Percentiles rank a stretch among this genome's conserved stretches.
Evolutionary conservation across 2,797 vertebrate species (phyloP).

Genomic region (Clamator glandarius): DNA sequence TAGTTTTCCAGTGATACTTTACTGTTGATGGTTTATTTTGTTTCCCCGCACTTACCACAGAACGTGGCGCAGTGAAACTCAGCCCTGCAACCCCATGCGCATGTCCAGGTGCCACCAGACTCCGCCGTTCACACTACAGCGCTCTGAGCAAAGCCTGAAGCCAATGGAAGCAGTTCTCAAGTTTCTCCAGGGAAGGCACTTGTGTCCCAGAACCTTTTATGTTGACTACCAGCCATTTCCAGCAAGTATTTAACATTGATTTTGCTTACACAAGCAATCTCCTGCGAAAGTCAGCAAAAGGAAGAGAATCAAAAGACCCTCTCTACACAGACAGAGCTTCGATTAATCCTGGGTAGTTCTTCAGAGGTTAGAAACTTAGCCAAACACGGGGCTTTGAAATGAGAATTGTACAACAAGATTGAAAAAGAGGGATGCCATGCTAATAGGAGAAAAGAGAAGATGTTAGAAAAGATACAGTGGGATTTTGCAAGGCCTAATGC

Average conservation of each 20-base stretch:
- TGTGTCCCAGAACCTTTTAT: neutral
- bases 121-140: neutral
- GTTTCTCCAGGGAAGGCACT: neutral
- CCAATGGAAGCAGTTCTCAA: neutral
- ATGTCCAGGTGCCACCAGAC: neutral
- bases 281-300: conserved; percentile 7
- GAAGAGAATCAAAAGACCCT: conserved; percentile 34
- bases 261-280: conserved; percentile 17
- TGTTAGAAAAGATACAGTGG: neutral
- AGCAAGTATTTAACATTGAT: neutral
- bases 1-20: neutral
- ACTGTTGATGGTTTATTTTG: neutral
- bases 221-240: neutral
- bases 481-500: neutral
- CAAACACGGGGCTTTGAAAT: conserved; percentile 22
- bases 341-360: conserved; percentile 5
- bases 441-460: conserved; percentile 5
- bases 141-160: neutral
- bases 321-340: neutral
- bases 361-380: neutral
- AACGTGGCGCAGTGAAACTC: neutral
- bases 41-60: neutral
- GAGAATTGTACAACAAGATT: neutral
- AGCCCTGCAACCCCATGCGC: fast-evolving
- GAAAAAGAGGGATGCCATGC: neutral